Percentiles rank a stretch among this genome's conserved stretches.
phyloP scores from a whole-genome alignment of 2,888 invertebrate genomes.

The Drosophila demipolita region DNA sequence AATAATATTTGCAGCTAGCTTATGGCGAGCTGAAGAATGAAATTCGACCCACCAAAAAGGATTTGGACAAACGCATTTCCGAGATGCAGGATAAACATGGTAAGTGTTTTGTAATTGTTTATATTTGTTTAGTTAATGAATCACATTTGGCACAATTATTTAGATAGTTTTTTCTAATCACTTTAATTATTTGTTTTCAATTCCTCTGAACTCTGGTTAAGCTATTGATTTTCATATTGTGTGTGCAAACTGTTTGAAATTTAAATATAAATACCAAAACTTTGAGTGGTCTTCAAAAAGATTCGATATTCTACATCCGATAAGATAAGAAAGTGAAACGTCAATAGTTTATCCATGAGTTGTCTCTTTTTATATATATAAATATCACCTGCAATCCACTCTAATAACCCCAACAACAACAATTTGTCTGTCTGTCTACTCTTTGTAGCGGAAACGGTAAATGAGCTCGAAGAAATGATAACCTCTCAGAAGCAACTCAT shows the following conservation, averaged over 20 bases:
- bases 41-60: slow-evolving; percentile 88
- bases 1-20: slow-evolving; percentile 85
- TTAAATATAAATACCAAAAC: slow-evolving; percentile 12
- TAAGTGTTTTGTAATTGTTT: slow-evolving; percentile 86
- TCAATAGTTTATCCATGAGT: slow-evolving; percentile 91
- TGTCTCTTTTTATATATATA: neutral
- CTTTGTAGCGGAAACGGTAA: slow-evolving; percentile 93
- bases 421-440: slow-evolving; percentile 66
- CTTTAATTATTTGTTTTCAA: slow-evolving; percentile 16
- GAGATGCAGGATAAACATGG: slow-evolving; percentile 94
- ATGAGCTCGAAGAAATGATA: slow-evolving; percentile 95
- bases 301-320: slow-evolving; percentile 43
- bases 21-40: slow-evolving; percentile 87
- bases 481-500: slow-evolving; percentile 96
- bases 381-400: slow-evolving; percentile 19
- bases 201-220: slow-evolving; percentile 78
- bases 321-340: slow-evolving; percentile 51
- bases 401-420: slow-evolving; percentile 41
- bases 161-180: slow-evolving; percentile 14
- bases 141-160: slow-evolving; percentile 1
- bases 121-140: neutral
- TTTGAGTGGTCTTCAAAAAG: slow-evolving; percentile 3
- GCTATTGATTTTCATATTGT: slow-evolving; percentile 86
- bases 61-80: slow-evolving; percentile 90
- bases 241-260: slow-evolving; percentile 28